Evolutionary conservation across 2,113 vertebrate species (phyloP), one percentile per base, ranked within the genome.

Genomic region (Microtus richardsoni): DNA sequence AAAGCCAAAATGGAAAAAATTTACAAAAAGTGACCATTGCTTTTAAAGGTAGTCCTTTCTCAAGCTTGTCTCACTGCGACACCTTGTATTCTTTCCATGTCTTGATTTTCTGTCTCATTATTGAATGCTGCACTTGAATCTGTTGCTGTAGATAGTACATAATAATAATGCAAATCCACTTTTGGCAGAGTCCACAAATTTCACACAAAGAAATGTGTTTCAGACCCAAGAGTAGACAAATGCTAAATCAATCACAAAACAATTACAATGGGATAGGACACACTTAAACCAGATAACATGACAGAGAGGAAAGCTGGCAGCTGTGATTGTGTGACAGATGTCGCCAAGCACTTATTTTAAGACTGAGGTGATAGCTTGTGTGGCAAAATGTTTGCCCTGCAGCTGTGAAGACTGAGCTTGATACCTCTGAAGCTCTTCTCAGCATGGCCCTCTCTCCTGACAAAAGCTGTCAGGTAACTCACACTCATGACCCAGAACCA

Each of bases 121-220:
- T 78, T 79, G 19, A 49, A 78, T 64, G 4, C n/a, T 89, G 4
- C 36, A 60, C 47, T 78, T 83, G 36, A 86, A 74, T 64, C 47
- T 87, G 22, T 54, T 95, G 9, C 88, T 89, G 73, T 24, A 10
- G 54, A 91, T 28, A 93, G 10, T 36, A 87, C 39, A 33, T 7
- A 94, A 68, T 54, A 91, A 62, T 89, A 91, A 95, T 71, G 33
- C 30, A 93, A 95, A 87, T 54, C 66, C 28, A 79, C 83, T 95
- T 94, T 91, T 89, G 71, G 90, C 47, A 79, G 73, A 78, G 60
- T 77, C 11, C 44, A 77, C 36, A 94, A 68, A 74, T 86, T 94
- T 89, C 28, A 94, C 8, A 89, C 28, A 49, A n/a, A 3, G 22
- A 91, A 92, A 85, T 78, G 3, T 89, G 28, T 44, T 89, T 93